Conservation (phyloP, 2,113 vertebrate genomes). For the Columba janthina region DNA sequence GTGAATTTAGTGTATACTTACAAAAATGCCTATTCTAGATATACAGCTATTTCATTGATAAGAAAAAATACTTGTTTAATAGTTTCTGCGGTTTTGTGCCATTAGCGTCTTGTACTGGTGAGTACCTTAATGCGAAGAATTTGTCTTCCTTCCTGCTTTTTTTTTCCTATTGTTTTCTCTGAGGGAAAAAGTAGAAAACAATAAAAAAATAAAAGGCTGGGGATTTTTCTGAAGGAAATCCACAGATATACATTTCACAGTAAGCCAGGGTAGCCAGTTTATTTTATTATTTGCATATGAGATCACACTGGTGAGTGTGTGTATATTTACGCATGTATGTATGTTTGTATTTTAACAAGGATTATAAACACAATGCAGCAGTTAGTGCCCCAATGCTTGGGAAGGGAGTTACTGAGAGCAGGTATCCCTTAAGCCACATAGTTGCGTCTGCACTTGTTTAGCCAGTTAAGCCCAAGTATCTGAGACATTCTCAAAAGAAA, state of each 20-base stretch:
- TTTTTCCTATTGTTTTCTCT: neutral
- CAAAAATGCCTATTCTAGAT: neutral
- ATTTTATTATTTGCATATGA: neutral
- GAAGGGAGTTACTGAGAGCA: neutral
- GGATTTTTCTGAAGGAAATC: neutral
- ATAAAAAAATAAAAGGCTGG: neutral
- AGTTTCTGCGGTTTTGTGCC: neutral
- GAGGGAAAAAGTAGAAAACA: neutral
- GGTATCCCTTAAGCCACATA: neutral
- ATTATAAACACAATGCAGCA: fast-evolving
- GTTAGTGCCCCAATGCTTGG: neutral
- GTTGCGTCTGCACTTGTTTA: neutral
- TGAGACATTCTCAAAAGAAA: neutral
- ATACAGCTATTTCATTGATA: neutral
- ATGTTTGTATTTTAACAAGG: neutral
- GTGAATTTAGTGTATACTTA: neutral
- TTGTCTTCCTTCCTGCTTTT: neutral
- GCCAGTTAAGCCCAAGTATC: neutral
- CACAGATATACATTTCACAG: neutral
- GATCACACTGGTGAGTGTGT: neutral
- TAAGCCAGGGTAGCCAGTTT: neutral
- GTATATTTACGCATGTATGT: neutral
- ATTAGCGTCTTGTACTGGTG: neutral
- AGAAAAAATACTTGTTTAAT: neutral
- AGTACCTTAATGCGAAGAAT: neutral